phyloP scores from a whole-genome alignment of 2,888 invertebrate species.

The Cephus rjabovi region DNA sequence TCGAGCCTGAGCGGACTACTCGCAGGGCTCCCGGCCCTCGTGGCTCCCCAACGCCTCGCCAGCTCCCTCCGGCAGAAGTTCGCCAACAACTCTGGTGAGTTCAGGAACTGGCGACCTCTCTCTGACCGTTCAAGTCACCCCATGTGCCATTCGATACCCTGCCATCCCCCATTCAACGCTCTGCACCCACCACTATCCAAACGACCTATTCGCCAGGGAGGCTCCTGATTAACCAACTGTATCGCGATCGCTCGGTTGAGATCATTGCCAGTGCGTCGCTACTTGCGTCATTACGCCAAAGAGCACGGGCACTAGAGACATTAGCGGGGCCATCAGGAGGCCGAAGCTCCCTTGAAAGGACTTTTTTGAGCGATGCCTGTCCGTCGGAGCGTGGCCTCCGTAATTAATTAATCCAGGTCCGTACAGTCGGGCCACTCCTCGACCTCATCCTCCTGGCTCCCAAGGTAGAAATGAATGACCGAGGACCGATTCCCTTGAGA shows the following conservation, averaged over 20 bases:
- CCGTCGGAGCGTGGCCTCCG: background rate
- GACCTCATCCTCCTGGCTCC: background rate
- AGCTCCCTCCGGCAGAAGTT: slow-evolving; percentile 62
- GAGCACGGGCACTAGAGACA: background rate
- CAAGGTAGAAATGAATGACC: background rate
- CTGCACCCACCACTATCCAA: background rate
- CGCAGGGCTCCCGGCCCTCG: slow-evolving; percentile 62
- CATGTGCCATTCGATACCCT: slow-evolving; percentile 7
- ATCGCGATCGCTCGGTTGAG: background rate
- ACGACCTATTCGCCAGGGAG: background rate
- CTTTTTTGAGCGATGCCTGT: background rate
- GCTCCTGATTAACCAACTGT: slow-evolving; percentile 11
- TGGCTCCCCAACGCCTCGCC: slow-evolving; percentile 65
- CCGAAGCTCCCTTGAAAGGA: background rate
- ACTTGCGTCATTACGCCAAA: background rate
- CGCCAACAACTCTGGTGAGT: slow-evolving; percentile 63
- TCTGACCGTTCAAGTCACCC: background rate
- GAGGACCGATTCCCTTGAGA: background rate
- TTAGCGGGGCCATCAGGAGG: background rate
- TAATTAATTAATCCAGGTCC: slow-evolving; percentile 14
- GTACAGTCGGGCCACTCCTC: background rate
- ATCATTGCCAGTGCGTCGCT: background rate
- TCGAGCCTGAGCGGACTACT: slow-evolving; percentile 61
- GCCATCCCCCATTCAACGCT: background rate
- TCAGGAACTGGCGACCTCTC: slow-evolving; percentile 14